Base-by-base conservation (phyloP, 2,888 invertebrate genomes). In the Orthosia incerta region DNA sequence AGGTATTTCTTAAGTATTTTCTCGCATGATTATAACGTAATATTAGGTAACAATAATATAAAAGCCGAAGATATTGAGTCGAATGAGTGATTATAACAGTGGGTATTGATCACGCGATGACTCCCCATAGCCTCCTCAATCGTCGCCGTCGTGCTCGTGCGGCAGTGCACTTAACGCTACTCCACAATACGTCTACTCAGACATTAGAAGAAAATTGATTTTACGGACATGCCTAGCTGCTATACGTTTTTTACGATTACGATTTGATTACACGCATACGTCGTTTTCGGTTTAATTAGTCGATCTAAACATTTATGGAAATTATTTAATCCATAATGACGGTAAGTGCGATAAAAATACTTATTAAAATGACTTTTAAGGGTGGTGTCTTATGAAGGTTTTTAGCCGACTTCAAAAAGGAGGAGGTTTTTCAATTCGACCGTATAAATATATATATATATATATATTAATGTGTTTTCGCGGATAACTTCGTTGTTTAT, bases 41-140 rank as follows among this genome's bases (percentile, higher is more conserved):
- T 68, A 76, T 82, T 72, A 79, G 73, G 67, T 85, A 85, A 76
- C 70, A 15, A 64, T 64, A 31, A 61, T 39, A 63, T 71, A 62
- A 76, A 79, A 74, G 20, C 16, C 23, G 56, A 56, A 67, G n/a
- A 63, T 60, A 67, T 71, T 60, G 70, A 72, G 72, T 48, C 26
- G 70, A 74, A 71, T 70, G 60, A 74, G 46, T 74, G 45, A 74
- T 65, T 68, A 57, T 23, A 46, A 18, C 45, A 59, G 46, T 39
- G 55, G 51, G 46, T 45, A n/a, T 45, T 39, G 50, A 62, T 69
- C 83, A 85, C 84, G 84, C 85, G 67, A 84, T 64, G 23, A 26
- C 18, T 18, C 12, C 16, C 56, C 59, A 61, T 18, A 31, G 23
- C 39, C 23, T 72, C 20, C n/a, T 5, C 31, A 7, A 50, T 23